Evolutionary conservation across 2,113 vertebrate species (phyloP).

Genomic region (Microcebus tavaratra): DNA sequence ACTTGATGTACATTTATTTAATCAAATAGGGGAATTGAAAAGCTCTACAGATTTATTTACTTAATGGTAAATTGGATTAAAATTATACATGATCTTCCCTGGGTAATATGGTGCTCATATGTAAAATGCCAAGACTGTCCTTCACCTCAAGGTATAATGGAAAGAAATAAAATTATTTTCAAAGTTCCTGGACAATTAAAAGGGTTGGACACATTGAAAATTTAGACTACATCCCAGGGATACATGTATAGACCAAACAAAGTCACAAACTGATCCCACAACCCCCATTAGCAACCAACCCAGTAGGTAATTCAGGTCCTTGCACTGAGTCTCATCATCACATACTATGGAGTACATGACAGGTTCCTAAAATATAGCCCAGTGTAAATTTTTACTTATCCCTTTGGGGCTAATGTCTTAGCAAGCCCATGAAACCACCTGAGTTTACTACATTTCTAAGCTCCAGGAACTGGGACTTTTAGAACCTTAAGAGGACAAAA

Average conservation of each 20-base stretch:
- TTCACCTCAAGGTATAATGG: neutral
- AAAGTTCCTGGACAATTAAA: slow-evolving; percentile 16
- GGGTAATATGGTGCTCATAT: neutral
- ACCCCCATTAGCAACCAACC: neutral
- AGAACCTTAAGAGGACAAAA: neutral
- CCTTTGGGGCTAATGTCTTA: neutral
- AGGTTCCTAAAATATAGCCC: neutral
- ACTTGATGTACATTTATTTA: neutral
- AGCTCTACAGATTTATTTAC: neutral
- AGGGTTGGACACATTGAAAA: neutral
- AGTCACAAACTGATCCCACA: neutral
- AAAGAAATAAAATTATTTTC: slow-evolving; percentile 1
- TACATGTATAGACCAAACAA: neutral
- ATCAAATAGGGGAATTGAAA: neutral
- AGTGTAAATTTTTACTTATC: neutral
- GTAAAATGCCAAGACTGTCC: neutral
- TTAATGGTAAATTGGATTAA: neutral
- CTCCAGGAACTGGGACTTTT: neutral
- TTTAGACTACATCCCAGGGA: neutral
- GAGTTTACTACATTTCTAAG: neutral
- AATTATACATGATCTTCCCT: neutral
- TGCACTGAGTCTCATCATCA: neutral
- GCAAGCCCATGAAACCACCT: neutral
- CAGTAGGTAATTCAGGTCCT: neutral
- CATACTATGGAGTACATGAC: no score